A percentile compares a stretch with the other conserved stretches of the same genome.
These are phyloP conservation scores for Dasyornis broadbenti DNA, from an alignment of 2,113 vertebrate species.

Conservation along the genomic window DNA sequence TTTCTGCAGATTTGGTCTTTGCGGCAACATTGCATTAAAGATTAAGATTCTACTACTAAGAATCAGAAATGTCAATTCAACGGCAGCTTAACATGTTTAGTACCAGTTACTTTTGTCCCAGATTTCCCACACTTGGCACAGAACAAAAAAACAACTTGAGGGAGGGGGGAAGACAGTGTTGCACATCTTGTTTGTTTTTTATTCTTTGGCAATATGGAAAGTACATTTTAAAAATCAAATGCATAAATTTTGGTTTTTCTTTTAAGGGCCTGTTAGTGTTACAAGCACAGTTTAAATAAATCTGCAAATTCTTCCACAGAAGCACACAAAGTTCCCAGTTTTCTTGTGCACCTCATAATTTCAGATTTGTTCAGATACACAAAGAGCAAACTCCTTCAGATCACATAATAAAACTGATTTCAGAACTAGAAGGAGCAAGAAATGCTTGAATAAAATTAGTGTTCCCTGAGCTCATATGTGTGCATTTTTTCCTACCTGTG, in stretches of 20 bases:
- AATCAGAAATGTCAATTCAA: neutral
- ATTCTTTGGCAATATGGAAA: neutral
- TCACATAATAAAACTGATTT: neutral
- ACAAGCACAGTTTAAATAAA: conserved; percentile 28
- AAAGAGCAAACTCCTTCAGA: neutral
- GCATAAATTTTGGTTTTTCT: neutral
- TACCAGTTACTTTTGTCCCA: neutral
- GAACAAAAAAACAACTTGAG: neutral
- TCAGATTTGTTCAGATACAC: neutral
- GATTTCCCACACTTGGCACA: neutral
- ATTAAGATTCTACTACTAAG: neutral
- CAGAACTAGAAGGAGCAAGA: neutral
- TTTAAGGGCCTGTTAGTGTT: neutral
- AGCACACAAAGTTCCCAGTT: neutral
- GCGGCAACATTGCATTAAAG: conserved; percentile 44
- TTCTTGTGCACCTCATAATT: neutral
- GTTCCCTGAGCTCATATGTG: neutral
- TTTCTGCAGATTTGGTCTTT: conserved; percentile 51
- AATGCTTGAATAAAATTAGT: neutral
- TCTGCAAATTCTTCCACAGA: neutral
- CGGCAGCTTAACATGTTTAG: neutral
- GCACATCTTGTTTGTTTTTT: neutral
- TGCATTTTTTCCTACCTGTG: neutral
- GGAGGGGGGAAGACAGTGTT: neutral
- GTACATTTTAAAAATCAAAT: neutral